Evolutionary conservation across 2,797 vertebrate species (phyloP).

Genomic region (Ctenochaetus hawaiiensis): DNA sequence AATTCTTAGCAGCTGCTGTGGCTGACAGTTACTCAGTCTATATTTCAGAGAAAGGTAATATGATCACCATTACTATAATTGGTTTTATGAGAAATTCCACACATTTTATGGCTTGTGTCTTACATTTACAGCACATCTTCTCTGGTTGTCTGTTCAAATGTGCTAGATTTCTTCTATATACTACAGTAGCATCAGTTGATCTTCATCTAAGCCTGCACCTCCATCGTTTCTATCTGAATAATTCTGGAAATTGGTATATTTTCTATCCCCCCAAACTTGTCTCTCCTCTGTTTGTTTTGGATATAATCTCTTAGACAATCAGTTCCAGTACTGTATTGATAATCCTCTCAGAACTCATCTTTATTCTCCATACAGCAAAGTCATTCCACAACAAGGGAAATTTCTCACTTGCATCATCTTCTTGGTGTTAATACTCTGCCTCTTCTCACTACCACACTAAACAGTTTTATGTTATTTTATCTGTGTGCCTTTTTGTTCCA

Average conservation of each 20-base stretch:
- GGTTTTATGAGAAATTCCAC: not conserved
- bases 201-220: slow-evolving; percentile 17
- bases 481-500: slow-evolving; percentile 23
- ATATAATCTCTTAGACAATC: slow-evolving; percentile 42
- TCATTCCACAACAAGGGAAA: slow-evolving; percentile 29
- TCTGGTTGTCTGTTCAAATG: slow-evolving; percentile 17
- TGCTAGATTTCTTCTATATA: not conserved
- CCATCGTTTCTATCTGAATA: slow-evolving; percentile 25
- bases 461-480: slow-evolving; percentile 21
- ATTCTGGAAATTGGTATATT: slow-evolving; percentile 29
- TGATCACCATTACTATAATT: not conserved
- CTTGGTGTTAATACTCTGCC: slow-evolving; percentile 19
- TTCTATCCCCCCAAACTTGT: slow-evolving; percentile 23
- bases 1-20: not conserved
- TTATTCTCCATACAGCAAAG: slow-evolving; percentile 29
- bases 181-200: not conserved
- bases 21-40: not conserved
- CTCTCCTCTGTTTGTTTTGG: slow-evolving; percentile 27
- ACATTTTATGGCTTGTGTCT: not conserved
- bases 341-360: slow-evolving; percentile 47
- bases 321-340: slow-evolving; percentile 34
- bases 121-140: not conserved
- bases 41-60: not conserved
- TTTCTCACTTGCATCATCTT: slow-evolving; percentile 31
- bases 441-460: not conserved